phyloP scores from a whole-genome alignment of 2,797 vertebrate genomes.

The Acestrorhynchus altus region DNA sequence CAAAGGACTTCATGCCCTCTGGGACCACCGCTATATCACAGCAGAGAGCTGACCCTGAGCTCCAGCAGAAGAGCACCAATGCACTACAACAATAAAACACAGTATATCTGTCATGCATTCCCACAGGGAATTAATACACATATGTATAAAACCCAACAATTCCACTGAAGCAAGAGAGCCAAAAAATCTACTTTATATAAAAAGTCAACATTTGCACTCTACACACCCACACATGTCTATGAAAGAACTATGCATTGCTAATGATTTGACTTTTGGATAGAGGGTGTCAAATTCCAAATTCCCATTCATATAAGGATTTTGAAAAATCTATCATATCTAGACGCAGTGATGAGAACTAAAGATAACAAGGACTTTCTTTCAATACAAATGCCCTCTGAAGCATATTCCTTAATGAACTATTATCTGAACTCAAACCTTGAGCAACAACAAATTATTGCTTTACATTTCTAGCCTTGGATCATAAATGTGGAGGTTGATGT shows the following conservation, averaged over 20 bases:
- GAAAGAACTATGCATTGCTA: not conserved
- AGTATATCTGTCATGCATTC: not conserved
- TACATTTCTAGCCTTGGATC: slow-evolving; percentile 29
- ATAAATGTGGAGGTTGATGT: slow-evolving; percentile 14
- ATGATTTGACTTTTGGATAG: slow-evolving; percentile 14
- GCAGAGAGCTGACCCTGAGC: not conserved
- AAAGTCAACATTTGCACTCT: slow-evolving; percentile 25
- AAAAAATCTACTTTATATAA: not conserved
- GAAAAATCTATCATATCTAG: slow-evolving; percentile 18
- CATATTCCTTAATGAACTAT: not conserved
- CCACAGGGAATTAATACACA: not conserved
- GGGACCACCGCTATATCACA: not conserved
- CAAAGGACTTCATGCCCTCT: not conserved
- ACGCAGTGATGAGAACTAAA: slow-evolving; percentile 21
- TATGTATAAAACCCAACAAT: not conserved
- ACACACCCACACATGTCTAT: not conserved
- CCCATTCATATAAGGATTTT: not conserved
- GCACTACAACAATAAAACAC: not conserved
- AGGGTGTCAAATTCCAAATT: slow-evolving; percentile 23
- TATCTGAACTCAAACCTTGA: not conserved
- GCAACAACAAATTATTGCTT: not conserved
- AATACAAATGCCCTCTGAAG: slow-evolving; percentile 17
- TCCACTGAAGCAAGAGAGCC: not conserved
- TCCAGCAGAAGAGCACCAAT: not conserved
- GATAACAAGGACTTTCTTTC: not conserved